Base-by-base conservation (phyloP, 2,888 invertebrate genomes). In the Ectemnius continuus region DNA sequence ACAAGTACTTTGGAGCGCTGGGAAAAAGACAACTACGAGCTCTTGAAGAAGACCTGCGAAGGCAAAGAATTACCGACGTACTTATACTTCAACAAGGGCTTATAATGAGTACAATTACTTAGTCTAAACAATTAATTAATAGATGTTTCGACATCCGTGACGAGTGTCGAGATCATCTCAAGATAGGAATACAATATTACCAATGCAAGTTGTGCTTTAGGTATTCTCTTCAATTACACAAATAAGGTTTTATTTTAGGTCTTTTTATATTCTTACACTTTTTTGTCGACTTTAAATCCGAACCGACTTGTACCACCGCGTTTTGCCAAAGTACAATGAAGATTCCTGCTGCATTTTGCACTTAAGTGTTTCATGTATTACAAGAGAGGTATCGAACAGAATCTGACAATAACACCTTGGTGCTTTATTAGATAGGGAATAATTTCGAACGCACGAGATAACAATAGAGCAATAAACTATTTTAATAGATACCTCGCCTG, bases 31-130 rank as follows among this genome's bases (percentile, higher is more conserved):
- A 93, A 94, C 48, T 96, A 95, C 82, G 93, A 94, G 56, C 92
- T 95, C 86, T 93, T 97, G 74, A 88, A 94, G 66, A 92, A 94
- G 81, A 94, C 94, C 72, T 93, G 93, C 0, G 92, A 92, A 65
- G 94, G 93, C 6, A 88, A 88, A 1, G 93, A 94, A 68, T 92
- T 96, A 23, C 97, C 97, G 0, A 91, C 93, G 68, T 93, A 93
- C 59, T 94, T 97, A 0, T 97, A 96, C 91, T 97, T 97, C 91
- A 97, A 97, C 91, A 97, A 97, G 91, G 97, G 97, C 28, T 92
- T 97, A 84, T 97, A 95, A 94, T 73, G 62, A 18, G 61, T 36
- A 20, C 56, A 56, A 66, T 62, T 4, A 11, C 56, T 60, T 63
- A 68, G 75, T 60, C 71, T 11, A 36, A 26, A 18, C 52, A 70